Conservation (phyloP, 2,113 vertebrate genomes). For the Dissostichus mawsoni region DNA sequence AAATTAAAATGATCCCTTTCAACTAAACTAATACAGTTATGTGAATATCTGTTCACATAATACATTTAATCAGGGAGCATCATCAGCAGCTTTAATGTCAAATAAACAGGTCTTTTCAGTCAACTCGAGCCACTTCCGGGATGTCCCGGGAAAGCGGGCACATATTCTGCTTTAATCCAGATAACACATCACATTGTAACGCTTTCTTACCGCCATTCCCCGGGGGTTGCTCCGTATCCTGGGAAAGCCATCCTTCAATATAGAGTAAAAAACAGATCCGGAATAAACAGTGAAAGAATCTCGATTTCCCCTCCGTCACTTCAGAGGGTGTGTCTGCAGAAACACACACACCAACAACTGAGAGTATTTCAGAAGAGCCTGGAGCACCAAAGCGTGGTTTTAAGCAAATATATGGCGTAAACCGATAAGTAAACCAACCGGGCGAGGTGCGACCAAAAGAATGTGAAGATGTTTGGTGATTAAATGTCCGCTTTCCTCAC, state of each 20-base stretch:
- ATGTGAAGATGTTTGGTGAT: background rate
- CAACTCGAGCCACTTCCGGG: conserved; percentile 15
- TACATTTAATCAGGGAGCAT: background rate
- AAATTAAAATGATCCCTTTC: no score
- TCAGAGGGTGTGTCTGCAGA: conserved; percentile 10
- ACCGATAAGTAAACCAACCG: no score
- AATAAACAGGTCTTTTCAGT: background rate
- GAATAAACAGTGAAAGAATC: no score
- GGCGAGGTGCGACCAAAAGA: background rate
- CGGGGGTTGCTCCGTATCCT: conserved; percentile 38
- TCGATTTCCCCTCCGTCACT: background rate
- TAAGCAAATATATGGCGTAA: fast-evolving
- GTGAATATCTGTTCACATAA: no score
- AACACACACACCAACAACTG: fast-evolving
- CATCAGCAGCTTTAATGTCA: no score
- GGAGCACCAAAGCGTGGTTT: background rate
- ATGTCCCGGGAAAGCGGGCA: background rate
- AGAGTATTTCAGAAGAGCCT: fast-evolving
- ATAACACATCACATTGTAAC: background rate
- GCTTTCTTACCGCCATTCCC: conserved; percentile 61
- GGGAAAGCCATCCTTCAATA: conserved; percentile 65
- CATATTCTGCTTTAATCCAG: background rate
- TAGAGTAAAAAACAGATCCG: background rate
- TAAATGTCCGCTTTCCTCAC: background rate
- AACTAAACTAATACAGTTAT: no score